Evolutionary conservation across 2,113 vertebrate species (phyloP), one percentile per base, ranked within the genome.

Genomic region (Cinclus mexicanus): DNA sequence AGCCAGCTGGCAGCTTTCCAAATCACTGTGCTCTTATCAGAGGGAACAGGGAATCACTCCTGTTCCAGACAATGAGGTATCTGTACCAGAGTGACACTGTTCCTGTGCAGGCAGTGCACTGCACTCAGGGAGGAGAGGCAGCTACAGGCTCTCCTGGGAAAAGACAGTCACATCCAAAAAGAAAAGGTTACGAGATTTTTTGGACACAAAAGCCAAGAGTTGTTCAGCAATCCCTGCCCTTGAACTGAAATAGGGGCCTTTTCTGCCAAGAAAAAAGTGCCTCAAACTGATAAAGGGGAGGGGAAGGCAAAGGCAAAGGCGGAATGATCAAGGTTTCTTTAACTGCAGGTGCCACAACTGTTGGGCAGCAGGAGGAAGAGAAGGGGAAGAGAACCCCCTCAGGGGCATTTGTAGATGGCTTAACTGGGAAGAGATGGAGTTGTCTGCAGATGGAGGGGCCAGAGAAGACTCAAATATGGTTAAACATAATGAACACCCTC

Each of bases 181-280:
- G 74, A 85, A 71, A 56, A 71, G 6, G n/a, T 80, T 90, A 70
- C 71, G 70, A 33, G 37, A 70, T 10, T 15, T 85, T 79, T 17
- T 74, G 52, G 65, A 75, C 14, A 55, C 19, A 47, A 50, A 78
- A 89, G 65, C 53, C 87, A 85, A 82, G 53, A 79, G 26, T 20
- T 92, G 56, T 71, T 82, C 72, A 42, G 41, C 61, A 88, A 14
- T 49, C 44, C 4, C 81, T 92, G 80, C 46, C 72, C 41, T 87
- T n/a, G 89, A 69, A 87, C 65, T 83, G 91, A 76, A 94, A 88
- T 0, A 69, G 78, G 37, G 68, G 31, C 44, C 39, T 84, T 24
- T 44, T 57, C 90, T 93, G 91, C 89, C 75, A 87, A 79, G 65
- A 76, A 78, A 65, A 37, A 79, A 76, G 10, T 11, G 33, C 84